Base-by-base conservation (phyloP, 2,888 invertebrate genomes). In the Tenthredo scrophulariae region DNA sequence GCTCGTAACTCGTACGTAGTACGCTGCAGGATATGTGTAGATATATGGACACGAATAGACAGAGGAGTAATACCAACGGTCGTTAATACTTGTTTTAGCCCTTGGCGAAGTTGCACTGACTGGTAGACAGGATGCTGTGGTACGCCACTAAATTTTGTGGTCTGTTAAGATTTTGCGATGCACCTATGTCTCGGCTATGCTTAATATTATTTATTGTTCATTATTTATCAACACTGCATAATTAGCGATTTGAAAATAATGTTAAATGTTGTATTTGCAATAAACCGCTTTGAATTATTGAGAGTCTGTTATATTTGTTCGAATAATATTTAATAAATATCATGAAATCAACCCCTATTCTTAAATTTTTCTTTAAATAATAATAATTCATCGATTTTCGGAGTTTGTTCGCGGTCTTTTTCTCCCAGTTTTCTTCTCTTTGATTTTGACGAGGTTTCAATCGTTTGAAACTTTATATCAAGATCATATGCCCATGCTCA, bases 21-120 rank as follows among this genome's bases (percentile, higher is more conserved):
- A 46, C 13, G 46, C 46, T 46, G 46, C 22, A 72, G 29, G 18
- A 70, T 15, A 70, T 70, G 37, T 70, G 70, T 29, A 65, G 15
- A 33, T 29, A 70, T 70, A 70, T 70, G 70, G 7, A 37, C 37
- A 75, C 46, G 75, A 46, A 70, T 70, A 70, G 15, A 75, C 43
- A 75, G 43, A 26, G 46, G 13, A 46, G 46, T 22, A 54, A 79
- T 26, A 37, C 18, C 26, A 22, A 6, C 79, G 54, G 54, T 79
- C 79, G 79, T 79, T 79, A 54, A 79, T 79, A 29, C 29, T 46
- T 37, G 79, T 58, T 79, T 79, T 54, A 79, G 54, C 54, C 54
- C 54, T 79, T 54, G 54, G 33, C 33, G 58, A 50, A 77, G 77
- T 18, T 54, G 29, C 50, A 75, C 7, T n/a, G 75, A 29, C 26